Evolutionary conservation across 37 sponge, comb jelly and placozoan genomes (phyloP).

Genomic region (Eunapius fragilis): DNA sequence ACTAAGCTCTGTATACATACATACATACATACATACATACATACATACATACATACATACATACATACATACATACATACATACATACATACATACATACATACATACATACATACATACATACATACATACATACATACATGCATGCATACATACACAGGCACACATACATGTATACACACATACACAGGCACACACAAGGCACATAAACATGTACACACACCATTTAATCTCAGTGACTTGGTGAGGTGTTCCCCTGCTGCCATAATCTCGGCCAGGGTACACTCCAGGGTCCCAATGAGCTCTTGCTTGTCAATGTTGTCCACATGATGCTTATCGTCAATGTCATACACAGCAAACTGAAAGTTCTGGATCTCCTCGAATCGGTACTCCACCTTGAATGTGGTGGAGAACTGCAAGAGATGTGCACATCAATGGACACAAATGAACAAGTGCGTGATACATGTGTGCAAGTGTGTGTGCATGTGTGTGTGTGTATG

Average conservation of each 20-base stretch:
- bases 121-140: too few species aligned
- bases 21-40: too few species aligned
- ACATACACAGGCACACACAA: background rate
- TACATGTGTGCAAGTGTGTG: background rate
- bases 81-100: too few species aligned
- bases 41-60: too few species aligned
- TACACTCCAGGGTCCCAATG: conserved; percentile 76
- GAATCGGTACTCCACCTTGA: conserved; percentile 89
- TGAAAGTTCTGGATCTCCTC: conserved; percentile 91
- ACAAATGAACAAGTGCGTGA: background rate
- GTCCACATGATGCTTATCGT: conserved; percentile 50
- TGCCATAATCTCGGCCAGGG: conserved; percentile 78
- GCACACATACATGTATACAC: background rate
- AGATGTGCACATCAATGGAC: too few species aligned
- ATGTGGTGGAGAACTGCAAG: conserved; percentile 77
- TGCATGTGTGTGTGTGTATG: too few species aligned
- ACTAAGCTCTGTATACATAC: too few species aligned
- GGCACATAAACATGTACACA: background rate
- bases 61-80: too few species aligned
- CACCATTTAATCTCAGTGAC: conserved; percentile 69
- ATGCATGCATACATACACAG: too few species aligned
- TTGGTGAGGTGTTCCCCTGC: conserved; percentile 67
- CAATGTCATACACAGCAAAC: conserved; percentile 86
- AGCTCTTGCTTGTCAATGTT: conserved; percentile 72
- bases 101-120: too few species aligned